phyloP scores from a whole-genome alignment of 2,113 vertebrate species.

The human region DNA sequence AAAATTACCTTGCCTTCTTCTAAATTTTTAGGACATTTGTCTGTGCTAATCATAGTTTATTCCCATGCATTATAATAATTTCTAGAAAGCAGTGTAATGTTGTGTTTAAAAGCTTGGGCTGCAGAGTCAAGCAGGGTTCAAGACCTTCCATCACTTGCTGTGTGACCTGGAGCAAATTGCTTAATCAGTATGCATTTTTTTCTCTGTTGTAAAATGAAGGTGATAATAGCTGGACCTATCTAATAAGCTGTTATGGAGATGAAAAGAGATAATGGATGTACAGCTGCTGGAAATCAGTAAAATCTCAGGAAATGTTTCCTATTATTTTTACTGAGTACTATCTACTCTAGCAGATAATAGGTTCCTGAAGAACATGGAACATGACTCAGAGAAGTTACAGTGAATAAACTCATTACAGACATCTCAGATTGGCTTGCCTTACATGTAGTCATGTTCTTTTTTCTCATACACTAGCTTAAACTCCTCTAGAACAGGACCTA shows the following conservation, averaged over 20 bases:
- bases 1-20: neutral
- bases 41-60: neutral
- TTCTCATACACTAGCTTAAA: neutral
- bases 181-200: neutral
- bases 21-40: neutral
- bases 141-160: neutral
- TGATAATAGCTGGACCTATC: neutral
- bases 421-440: neutral
- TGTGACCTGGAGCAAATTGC: neutral
- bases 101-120: neutral
- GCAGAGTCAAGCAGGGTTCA: neutral
- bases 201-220: neutral
- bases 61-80: neutral
- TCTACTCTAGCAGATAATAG: neutral
- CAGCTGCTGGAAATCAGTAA: neutral
- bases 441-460: neutral
- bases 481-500: neutral
- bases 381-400: neutral
- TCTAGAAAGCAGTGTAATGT: neutral
- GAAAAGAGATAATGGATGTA: neutral
- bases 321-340: neutral
- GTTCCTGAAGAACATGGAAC: neutral
- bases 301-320: neutral
- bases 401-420: neutral
- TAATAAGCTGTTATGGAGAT: neutral